A percentile compares a stretch with the other conserved stretches of the same genome.
These are phyloP conservation scores for Stenolophus ochropezus DNA, from an alignment of 2,888 invertebrate species.

Conservation along the genomic window DNA sequence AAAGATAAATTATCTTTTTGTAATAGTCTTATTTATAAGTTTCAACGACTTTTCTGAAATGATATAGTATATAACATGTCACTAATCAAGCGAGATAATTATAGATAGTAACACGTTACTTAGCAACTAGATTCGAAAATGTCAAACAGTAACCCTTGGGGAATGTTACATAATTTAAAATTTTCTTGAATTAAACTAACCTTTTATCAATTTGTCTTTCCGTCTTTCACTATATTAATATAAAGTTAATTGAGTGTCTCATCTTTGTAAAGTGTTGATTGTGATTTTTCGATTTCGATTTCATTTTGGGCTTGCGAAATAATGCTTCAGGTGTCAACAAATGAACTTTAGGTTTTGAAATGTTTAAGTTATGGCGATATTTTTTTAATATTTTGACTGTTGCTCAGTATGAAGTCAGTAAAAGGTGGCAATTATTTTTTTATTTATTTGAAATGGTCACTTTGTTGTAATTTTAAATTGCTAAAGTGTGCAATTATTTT, in stretches of 20 bases:
- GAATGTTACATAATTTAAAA: background rate
- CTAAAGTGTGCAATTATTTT: background rate
- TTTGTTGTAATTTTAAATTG: background rate
- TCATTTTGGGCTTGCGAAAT: constrained; percentile 2
- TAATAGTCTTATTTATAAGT: background rate
- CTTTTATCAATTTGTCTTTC: constrained; percentile 18
- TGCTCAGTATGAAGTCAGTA: constrained; percentile 1
- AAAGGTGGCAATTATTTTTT: constrained; percentile 39
- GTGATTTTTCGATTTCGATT: background rate
- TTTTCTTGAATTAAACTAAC: constrained; percentile 12
- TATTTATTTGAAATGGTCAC: background rate
- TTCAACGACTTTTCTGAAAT: background rate
- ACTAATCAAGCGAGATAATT: constrained; percentile 21
- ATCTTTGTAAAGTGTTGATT: constrained; percentile 2
- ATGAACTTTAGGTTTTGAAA: constrained; percentile 38
- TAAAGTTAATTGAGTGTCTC: constrained; percentile 8
- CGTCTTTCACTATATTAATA: constrained; percentile 18
- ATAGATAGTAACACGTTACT: background rate
- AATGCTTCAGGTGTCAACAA: constrained; percentile 24
- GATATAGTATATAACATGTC: background rate
- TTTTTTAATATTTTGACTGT: constrained; percentile 40
- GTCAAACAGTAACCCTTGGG: constrained; percentile 5
- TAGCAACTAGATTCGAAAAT: background rate
- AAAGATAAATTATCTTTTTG: background rate
- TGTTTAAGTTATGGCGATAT: constrained; percentile 20